These are phyloP conservation scores for Drosophila elegans DNA, from an alignment of 1,140 invertebrate genomes.

Conservation along the genomic window DNA sequence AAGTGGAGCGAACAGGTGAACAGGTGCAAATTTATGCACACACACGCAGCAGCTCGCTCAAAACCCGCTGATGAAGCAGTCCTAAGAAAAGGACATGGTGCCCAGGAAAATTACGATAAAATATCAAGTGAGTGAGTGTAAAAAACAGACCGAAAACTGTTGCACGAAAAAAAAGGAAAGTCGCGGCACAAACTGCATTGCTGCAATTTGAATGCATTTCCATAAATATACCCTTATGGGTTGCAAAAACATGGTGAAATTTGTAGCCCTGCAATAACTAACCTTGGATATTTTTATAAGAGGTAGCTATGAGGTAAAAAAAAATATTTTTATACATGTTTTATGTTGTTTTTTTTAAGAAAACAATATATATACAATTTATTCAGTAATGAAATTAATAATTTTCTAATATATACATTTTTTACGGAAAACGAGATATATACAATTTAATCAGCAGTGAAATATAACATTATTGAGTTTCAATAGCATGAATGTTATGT, in stretches of 20 bases:
- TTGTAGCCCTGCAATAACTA: background rate
- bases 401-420: too few species aligned
- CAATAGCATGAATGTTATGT: too few species aligned
- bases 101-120: conserved; percentile 69
- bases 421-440: too few species aligned
- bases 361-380: too few species aligned
- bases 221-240: conserved; percentile 22
- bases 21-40: conserved; percentile 63
- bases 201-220: conserved; percentile 68
- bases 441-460: too few species aligned
- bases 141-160: conserved; percentile 15
- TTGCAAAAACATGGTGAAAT: background rate
- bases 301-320: too few species aligned
- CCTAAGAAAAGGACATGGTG: conserved; percentile 29
- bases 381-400: too few species aligned
- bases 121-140: conserved; percentile 26
- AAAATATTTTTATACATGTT: too few species aligned
- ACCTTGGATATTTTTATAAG: background rate
- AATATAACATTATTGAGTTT: too few species aligned
- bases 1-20: conserved; percentile 20
- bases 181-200: conserved; percentile 50
- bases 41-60: conserved; percentile 37
- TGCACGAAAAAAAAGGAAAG: conserved; percentile 1
- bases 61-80: conserved; percentile 44
- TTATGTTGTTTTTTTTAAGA: too few species aligned